Conservation (phyloP, 1,140 invertebrate genomes). For the Thaumetopoea pityocampa region DNA sequence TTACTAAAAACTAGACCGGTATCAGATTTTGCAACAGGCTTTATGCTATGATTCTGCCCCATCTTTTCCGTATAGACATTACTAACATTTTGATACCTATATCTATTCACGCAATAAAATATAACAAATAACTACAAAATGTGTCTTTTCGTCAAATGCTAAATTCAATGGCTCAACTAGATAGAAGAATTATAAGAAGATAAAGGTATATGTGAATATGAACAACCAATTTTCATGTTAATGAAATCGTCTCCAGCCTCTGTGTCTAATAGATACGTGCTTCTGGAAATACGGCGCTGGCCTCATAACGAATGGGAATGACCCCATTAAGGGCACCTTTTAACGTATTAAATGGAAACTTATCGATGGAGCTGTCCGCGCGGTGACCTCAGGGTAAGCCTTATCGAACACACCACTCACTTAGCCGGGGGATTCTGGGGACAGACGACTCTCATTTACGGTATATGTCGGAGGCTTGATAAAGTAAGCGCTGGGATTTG, state of each 20-base stretch:
- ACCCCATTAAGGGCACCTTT: conserved; percentile 69
- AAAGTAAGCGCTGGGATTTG: neutral
- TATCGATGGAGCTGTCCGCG: conserved; percentile 58
- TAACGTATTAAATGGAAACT: conserved; percentile 70
- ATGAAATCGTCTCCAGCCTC: conserved; percentile 11
- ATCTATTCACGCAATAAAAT: too few species aligned
- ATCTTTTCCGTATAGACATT: too few species aligned
- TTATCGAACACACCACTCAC: conserved; percentile 63
- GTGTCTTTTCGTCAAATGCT: too few species aligned
- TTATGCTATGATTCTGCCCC: too few species aligned
- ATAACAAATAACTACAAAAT: too few species aligned
- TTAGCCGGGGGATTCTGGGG: conserved; percentile 22
- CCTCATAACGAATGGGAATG: conserved; percentile 65
- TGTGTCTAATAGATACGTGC: conserved; percentile 16
- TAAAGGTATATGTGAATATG: too few species aligned
- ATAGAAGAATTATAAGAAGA: too few species aligned
- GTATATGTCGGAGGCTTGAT: conserved; percentile 22
- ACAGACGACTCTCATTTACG: conserved; percentile 25
- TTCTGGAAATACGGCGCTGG: conserved; percentile 33
- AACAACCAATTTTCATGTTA: conserved; percentile 1
- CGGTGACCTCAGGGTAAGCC: conserved; percentile 49
- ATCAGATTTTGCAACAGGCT: too few species aligned
- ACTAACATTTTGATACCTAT: too few species aligned
- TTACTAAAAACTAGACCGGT: too few species aligned
- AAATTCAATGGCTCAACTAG: too few species aligned